Evolutionary conservation across 2,888 invertebrate genomes (phyloP).

Genomic region (Luffia ferchaultella): DNA sequence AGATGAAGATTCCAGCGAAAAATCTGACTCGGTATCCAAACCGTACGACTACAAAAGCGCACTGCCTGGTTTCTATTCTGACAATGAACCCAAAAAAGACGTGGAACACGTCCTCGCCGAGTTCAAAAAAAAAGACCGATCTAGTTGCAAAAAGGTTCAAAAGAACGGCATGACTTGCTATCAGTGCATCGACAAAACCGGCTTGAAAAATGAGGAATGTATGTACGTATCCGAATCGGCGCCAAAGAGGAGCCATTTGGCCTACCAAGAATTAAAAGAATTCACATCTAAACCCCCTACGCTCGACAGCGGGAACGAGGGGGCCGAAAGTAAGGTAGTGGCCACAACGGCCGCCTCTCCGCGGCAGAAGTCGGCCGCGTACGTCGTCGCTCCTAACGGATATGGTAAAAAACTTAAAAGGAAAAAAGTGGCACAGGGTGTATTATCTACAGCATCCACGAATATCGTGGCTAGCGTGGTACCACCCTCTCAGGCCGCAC

Average conservation of each 20-base stretch:
- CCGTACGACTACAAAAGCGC: constrained; percentile 55
- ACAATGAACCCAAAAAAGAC: constrained; percentile 68
- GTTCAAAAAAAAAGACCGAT: constrained; percentile 75
- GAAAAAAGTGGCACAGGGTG: constrained; percentile 38
- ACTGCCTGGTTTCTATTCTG: constrained; percentile 55
- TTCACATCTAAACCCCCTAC: constrained; percentile 58
- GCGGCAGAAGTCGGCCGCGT: constrained; percentile 40
- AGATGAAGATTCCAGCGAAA: constrained; percentile 39
- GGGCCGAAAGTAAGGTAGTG: constrained; percentile 46
- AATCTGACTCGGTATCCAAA: constrained; percentile 28
- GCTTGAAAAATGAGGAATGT: constrained; percentile 79
- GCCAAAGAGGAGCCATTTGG: constrained; percentile 69
- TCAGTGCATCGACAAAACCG: constrained; percentile 73
- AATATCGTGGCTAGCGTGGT: constrained; percentile 22
- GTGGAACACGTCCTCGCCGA: constrained; percentile 77
- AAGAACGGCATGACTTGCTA: constrained; percentile 82
- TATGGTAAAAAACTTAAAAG: constrained; percentile 49
- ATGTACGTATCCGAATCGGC: constrained; percentile 78
- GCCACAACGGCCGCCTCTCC: constrained; percentile 38
- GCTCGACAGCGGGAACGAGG: constrained; percentile 34
- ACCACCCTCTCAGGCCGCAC: constrained; percentile 13
- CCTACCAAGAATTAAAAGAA: constrained; percentile 73
- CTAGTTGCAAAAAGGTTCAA: constrained; percentile 74
- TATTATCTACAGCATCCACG: constrained; percentile 26
- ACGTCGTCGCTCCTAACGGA: constrained; percentile 39